Conservation (phyloP, 2,797 vertebrate genomes). For the Schizothorax lantsangensis region DNA sequence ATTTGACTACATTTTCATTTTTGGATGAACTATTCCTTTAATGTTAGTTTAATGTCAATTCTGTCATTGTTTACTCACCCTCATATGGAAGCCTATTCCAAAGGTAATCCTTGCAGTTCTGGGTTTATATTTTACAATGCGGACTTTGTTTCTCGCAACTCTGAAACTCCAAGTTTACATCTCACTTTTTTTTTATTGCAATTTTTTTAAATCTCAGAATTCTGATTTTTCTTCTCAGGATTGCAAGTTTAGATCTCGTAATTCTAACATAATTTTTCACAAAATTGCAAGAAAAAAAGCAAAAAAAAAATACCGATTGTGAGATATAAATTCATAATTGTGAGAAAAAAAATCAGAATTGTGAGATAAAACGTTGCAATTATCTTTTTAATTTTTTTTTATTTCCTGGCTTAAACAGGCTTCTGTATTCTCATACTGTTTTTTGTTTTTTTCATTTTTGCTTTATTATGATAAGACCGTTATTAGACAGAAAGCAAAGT, state of each 20-base stretch:
- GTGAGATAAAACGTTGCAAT: neutral
- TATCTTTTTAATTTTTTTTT: neutral
- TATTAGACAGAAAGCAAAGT: neutral
- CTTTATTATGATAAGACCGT: neutral
- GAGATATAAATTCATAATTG: neutral
- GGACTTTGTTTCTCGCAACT: neutral
- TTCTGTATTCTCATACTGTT: neutral
- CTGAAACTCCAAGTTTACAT: neutral
- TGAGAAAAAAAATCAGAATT: neutral
- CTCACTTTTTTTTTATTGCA: neutral
- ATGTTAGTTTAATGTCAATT: neutral
- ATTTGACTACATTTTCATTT: neutral
- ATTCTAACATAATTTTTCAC: neutral
- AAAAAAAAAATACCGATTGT: neutral
- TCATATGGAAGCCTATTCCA: neutral
- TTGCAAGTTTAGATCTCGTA: neutral
- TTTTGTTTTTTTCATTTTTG: neutral
- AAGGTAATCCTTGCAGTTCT: neutral
- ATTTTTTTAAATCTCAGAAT: neutral
- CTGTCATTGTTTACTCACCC: neutral
- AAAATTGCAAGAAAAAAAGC: neutral
- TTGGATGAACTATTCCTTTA: neutral
- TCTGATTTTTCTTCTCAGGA: neutral
- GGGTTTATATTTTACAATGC: neutral
- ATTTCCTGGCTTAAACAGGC: neutral